A percentile compares a stretch with the other conserved stretches of the same genome.
These are phyloP conservation scores for Athalia cordata DNA, from an alignment of 2,888 invertebrate species.

Conservation along the genomic window DNA sequence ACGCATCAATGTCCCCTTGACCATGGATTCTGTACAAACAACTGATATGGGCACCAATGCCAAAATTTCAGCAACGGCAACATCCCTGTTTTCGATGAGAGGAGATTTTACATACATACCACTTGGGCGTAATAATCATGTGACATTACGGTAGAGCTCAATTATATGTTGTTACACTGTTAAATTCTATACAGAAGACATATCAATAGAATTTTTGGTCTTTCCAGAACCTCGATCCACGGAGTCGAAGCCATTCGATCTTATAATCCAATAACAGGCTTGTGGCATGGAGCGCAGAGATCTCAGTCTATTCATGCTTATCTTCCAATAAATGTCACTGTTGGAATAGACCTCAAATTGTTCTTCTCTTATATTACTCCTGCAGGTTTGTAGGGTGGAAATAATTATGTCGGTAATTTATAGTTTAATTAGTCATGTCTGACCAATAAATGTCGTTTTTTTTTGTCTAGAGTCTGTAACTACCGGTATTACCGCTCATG, in stretches of 20 bases:
- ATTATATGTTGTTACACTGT: neutral
- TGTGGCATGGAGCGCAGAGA: constrained; percentile 81
- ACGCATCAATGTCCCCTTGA: constrained; percentile 76
- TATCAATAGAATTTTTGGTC: neutral
- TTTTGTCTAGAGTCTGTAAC: constrained; percentile 60
- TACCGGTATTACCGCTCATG: constrained; percentile 66
- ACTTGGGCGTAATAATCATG: constrained; percentile 75
- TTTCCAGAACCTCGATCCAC: constrained; percentile 75
- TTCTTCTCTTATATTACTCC: constrained; percentile 69
- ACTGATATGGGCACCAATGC: constrained; percentile 80
- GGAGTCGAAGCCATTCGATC: constrained; percentile 72
- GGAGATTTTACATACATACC: constrained; percentile 81
- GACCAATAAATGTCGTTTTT: neutral
- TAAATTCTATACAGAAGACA: neutral
- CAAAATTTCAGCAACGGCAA: constrained; percentile 76
- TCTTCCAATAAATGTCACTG: constrained; percentile 76
- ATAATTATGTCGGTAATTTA: neutral
- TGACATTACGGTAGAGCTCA: constrained; percentile 78
- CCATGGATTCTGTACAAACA: constrained; percentile 75
- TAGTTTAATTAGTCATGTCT: no score
- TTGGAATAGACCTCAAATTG: constrained; percentile 64
- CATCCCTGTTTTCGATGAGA: constrained; percentile 79
- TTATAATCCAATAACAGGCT: constrained; percentile 80
- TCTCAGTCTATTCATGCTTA: constrained; percentile 82
- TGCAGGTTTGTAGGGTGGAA: constrained; percentile 57